A percentile compares a stretch with the other conserved stretches of the same genome.
Conservation (phyloP, 2,797 vertebrate genomes). For the Platalea minor region DNA sequence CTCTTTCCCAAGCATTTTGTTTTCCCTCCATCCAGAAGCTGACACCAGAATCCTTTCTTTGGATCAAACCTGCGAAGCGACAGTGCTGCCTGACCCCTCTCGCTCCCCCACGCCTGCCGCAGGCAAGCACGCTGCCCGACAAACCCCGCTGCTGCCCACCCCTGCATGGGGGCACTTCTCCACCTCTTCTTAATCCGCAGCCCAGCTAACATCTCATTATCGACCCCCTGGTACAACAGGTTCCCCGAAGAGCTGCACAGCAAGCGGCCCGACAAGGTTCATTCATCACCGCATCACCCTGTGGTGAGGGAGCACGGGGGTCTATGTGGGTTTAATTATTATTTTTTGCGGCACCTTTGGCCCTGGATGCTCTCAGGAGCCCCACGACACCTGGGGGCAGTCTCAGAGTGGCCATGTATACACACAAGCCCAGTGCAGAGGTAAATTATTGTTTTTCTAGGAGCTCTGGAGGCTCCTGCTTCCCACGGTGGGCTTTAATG, state of each 20-base stretch:
- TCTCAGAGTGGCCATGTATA: not conserved
- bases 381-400: not conserved
- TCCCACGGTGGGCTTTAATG: not conserved
- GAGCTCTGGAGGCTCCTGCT: not conserved
- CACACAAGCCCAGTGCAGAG: not conserved
- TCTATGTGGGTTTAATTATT: not conserved
- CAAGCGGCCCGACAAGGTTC: not conserved
- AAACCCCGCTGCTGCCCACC: not conserved
- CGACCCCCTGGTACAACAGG: not conserved
- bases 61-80: slow-evolving; percentile 86
- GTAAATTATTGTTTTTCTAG: not conserved
- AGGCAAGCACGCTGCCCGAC: not conserved
- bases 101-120: fast-evolving
- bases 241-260: not conserved
- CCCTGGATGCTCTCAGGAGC: not conserved
- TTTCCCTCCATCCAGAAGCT: slow-evolving; percentile 95
- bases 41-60: slow-evolving; percentile 99
- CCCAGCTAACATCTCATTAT: not conserved
- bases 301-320: not conserved
- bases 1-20: slow-evolving; percentile 98
- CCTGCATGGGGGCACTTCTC: not conserved
- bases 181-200: not conserved
- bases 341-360: not conserved
- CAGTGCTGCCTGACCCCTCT: not conserved
- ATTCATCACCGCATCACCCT: not conserved